Evolutionary conservation across 2,113 vertebrate species (phyloP).

Genomic region (Ia io): DNA sequence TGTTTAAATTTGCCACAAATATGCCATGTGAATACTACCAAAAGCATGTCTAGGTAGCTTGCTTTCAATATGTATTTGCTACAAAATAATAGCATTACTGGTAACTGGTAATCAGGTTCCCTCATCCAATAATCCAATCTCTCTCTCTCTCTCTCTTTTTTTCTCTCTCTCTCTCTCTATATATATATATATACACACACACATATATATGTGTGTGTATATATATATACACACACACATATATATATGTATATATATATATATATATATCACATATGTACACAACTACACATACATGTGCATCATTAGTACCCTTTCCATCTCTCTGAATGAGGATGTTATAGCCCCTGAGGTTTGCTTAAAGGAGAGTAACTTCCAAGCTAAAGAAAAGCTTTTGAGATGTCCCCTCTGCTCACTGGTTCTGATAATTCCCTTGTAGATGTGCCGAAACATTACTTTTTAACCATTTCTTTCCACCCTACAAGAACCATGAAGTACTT

Average conservation of each 20-base stretch:
- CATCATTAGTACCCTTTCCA: background rate
- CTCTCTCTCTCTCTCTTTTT: no score
- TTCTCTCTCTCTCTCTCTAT: no score
- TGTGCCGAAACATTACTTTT: background rate
- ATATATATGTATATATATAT: no score
- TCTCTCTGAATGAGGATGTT: background rate
- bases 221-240: no score
- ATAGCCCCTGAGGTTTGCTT: background rate
- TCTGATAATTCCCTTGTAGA: background rate
- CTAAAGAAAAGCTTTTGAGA: background rate
- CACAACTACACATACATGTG: background rate
- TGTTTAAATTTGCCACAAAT: background rate
- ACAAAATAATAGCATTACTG: background rate
- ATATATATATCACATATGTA: background rate
- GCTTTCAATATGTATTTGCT: background rate
- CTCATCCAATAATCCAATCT: background rate
- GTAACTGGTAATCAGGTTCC: background rate
- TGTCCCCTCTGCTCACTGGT: background rate
- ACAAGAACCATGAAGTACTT: background rate
- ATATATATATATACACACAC: no score
- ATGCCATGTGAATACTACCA: background rate
- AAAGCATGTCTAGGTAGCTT: background rate
- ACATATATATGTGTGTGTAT: no score
- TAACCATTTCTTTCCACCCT: background rate
- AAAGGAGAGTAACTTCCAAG: background rate